These are phyloP conservation scores for Oncorhynchus kisutch DNA, from an alignment of 2,113 vertebrate species.

Conservation along the genomic window DNA sequence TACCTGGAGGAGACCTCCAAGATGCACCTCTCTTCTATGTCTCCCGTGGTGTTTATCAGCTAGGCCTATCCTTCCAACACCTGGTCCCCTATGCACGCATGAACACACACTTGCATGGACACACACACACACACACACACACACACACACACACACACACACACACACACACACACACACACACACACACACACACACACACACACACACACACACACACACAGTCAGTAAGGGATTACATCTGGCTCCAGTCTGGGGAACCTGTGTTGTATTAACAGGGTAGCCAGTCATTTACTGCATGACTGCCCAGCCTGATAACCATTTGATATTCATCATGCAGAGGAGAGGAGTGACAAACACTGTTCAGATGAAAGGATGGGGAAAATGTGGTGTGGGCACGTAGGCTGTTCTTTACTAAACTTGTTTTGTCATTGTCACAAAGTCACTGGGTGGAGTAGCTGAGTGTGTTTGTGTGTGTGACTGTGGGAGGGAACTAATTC, in stretches of 20 bases:
- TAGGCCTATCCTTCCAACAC: not conserved
- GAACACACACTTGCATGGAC: not conserved
- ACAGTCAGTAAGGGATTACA: slow-evolving; percentile 32
- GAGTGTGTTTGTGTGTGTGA: slow-evolving; percentile 30
- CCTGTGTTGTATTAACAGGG: slow-evolving; percentile 5
- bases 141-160: not conserved
- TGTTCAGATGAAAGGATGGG: slow-evolving; percentile 4
- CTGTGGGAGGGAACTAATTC: not conserved
- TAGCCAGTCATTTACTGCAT: slow-evolving; percentile 41
- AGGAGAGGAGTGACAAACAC: slow-evolving; percentile 1
- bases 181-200: not conserved
- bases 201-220: slow-evolving; percentile 2
- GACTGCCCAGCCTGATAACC: slow-evolving; percentile 32
- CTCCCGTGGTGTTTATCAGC: slow-evolving; percentile 27
- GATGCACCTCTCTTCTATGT: slow-evolving; percentile 17
- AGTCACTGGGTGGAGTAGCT: not conserved
- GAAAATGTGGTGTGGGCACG: slow-evolving; percentile 1
- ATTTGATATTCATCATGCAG: slow-evolving; percentile 8
- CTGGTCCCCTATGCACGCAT: not conserved
- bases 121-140: not conserved
- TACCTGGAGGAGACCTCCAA: slow-evolving; percentile 13
- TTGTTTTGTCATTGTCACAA: slow-evolving; percentile 7
- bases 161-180: not conserved
- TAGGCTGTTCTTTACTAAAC: not conserved
- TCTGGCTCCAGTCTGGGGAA: slow-evolving; percentile 24